Evolutionary conservation across 2,797 vertebrate species (phyloP), one percentile per base, ranked within the genome.

Genomic region (Hypotaenidia philippensis): DNA sequence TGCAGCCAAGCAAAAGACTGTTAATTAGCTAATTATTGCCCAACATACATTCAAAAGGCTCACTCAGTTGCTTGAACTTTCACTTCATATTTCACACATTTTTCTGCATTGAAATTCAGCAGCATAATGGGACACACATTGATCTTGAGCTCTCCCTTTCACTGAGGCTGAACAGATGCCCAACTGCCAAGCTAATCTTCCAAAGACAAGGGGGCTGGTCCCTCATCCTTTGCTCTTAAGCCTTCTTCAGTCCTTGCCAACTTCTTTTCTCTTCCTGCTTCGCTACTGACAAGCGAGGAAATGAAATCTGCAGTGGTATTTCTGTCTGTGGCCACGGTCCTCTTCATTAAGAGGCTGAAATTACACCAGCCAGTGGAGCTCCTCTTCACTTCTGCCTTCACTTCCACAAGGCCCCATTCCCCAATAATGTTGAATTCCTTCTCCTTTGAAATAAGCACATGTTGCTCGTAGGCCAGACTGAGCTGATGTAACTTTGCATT

Each of bases 1-100:
- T 34, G 85, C 85, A 96, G 95, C 38, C 60, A 56, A 82, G 87
- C 96, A 93, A 59, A 83, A 90, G 93, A 91, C 57, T 94, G 86
- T 79, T 95, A 95, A 93, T 96, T 95, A 94, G 89, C 93, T 96
- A 94, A 96, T 96, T 97, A 91, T 59, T 91, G 85, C 87, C 79
- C 93, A 83, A 12, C 83, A n/a, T 71, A 53, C 83, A 41, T 91
- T 78, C 88, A 2, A 19, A 69, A 74, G 49, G 53, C 75, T 90
- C 17, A 0, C 72, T 69, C 21, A 2, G 32, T 75, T 44, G 65
- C 81, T 80, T 81, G 89, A 95, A 93, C 88, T 93, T 89, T 91
- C 84, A 53, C 83, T 92, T 81, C 47, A n/a, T 69, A 13, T 81
- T 93, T 83, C 91, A 59, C 0, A 3, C 9, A 1, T 61, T 91